phyloP scores from a whole-genome alignment of 2,113 vertebrate genomes.

The Lophochroa leadbeateri region DNA sequence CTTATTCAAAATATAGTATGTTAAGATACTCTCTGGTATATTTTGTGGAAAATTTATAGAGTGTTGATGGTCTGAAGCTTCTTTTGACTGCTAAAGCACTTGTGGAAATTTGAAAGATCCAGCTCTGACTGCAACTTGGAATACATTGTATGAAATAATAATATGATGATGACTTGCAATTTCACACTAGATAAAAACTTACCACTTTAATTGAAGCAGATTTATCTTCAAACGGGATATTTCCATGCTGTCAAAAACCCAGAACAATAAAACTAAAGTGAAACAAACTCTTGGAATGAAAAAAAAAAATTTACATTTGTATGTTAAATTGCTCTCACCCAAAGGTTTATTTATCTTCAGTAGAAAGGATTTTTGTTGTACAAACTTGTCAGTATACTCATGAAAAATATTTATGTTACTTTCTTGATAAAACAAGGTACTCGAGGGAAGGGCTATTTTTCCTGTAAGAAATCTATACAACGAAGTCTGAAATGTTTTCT shows the following conservation, averaged over 20 bases:
- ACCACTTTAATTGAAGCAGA: constrained; percentile 89
- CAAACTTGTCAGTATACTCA: not conserved
- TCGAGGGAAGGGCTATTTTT: not conserved
- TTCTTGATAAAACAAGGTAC: not conserved
- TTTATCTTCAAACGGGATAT: constrained; percentile 90
- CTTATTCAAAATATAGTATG: not conserved
- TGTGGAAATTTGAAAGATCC: not conserved
- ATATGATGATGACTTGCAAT: not conserved
- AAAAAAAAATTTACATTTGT: not conserved
- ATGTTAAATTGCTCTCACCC: not conserved
- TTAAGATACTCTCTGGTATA: not conserved
- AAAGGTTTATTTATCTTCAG: not conserved
- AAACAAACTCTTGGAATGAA: not conserved
- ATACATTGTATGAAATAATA: not conserved
- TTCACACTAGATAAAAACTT: constrained; percentile 66
- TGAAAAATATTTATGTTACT: not conserved
- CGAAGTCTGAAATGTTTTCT: not conserved
- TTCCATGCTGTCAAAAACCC: constrained; percentile 84
- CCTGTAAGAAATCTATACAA: not conserved
- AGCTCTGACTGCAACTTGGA: not conserved
- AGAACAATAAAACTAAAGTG: constrained; percentile 1
- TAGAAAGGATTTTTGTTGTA: not conserved
- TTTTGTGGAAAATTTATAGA: not conserved
- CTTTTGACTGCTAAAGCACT: not conserved
- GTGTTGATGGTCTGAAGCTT: not conserved